Percentiles rank a stretch among this genome's conserved stretches.
These are phyloP conservation scores for Tympanuchus pallidicinctus DNA, from an alignment of 2,113 vertebrate species.

Conservation along the genomic window DNA sequence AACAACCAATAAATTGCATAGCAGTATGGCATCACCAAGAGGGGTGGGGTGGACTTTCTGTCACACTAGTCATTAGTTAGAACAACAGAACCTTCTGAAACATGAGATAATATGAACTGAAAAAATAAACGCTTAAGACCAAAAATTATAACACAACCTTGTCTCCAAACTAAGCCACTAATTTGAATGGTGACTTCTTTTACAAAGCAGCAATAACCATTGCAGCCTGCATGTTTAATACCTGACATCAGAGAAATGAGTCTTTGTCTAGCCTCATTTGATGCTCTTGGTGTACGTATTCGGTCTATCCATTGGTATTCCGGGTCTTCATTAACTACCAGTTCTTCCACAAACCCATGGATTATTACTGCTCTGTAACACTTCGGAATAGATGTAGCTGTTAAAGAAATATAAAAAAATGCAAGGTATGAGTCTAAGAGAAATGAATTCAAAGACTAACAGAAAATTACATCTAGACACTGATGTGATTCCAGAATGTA, in stretches of 20 bases:
- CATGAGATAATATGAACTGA: not conserved
- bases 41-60: not conserved
- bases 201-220: not conserved
- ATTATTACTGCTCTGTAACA: conserved; percentile 92
- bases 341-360: conserved; percentile 97
- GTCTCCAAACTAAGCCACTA: not conserved
- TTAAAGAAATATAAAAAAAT: not conserved
- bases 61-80: not conserved
- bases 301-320: conserved; percentile 99
- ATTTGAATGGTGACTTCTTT: not conserved
- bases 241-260: conserved; percentile 99
- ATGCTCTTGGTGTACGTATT: conserved; percentile 95
- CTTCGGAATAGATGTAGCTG: conserved; percentile 93
- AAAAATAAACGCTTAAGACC: not conserved
- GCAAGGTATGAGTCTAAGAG: not conserved
- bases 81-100: not conserved
- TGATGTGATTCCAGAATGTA: rapidly evolving
- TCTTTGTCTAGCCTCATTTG: conserved; percentile 95
- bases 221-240: conserved; percentile 43
- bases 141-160: not conserved
- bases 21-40: not conserved
- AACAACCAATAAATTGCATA: not conserved
- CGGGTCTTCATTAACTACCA: conserved; percentile 98
- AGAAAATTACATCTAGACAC: not conserved
- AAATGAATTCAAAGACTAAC: not conserved